Base-by-base conservation (phyloP, 2,113 vertebrate genomes). In the Regulus satrapa region DNA sequence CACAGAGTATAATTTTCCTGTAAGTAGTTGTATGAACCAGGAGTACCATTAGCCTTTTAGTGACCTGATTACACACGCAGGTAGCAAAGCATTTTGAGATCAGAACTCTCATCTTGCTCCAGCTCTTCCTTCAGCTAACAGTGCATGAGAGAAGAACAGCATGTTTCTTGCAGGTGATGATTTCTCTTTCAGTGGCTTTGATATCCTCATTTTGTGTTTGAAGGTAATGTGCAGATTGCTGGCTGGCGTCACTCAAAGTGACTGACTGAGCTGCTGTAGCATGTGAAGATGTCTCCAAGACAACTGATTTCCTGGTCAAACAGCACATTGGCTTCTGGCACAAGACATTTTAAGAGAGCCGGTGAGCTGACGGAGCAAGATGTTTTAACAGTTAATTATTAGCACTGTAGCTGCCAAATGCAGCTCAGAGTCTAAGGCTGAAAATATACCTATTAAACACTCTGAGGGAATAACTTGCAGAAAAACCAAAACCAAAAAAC, bases 301-400 rank as follows among this genome's bases (percentile, higher is more conserved):
- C 89, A 92, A 83, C 90, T 87, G 36, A 89, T 96, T 95, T 91
- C 81, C 84, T 81, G 92, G 89, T 96, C 95, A 97, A 91, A 79
- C 62, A 94, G 76, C 87, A 87, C 54, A 34, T 52, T 28, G 31
- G 64, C 74, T 91, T 89, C 74, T 95, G 73, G 86, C 87, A 82
- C 43, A 24, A 76, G 77, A 69, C 54, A 29, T 96, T 94, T 96
- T 86, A 87, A 93, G 62, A 69, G 77, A 94, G 61, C 29, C 94
- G 86, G 73, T 81, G 88, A 94, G 82, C 76, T 94, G 54, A 94
- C 94, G 73, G 77, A 94, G 63, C 54, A 69, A 59, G 77, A 73
- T 88, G 78, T 87, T 85, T 91, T 78, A 91, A 43, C 48, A 76
- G 73, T 74, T 91, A 95, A 61, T 94, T 84, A 92, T 94, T 92